Evolutionary conservation across 2,888 invertebrate species (phyloP).

Genomic region (Muscina levida): DNA sequence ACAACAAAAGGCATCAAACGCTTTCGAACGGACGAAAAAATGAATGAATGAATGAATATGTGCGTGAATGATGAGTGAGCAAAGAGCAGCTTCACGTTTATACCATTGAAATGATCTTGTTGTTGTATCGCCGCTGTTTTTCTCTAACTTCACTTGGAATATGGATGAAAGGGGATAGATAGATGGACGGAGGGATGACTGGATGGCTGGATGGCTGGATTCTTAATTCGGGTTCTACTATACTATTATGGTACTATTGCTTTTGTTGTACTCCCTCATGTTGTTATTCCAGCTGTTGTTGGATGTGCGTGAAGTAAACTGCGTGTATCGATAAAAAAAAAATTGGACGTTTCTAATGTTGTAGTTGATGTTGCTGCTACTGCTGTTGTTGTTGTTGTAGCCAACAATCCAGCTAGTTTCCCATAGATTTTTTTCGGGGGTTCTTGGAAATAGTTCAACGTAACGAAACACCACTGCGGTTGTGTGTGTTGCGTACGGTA

Average conservation of each 20-base stretch:
- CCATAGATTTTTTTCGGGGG: constrained; percentile 58
- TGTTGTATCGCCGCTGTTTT: too few species aligned
- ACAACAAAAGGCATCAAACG: too few species aligned
- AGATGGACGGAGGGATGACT: background rate
- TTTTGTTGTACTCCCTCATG: too few species aligned
- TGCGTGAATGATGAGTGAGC: too few species aligned
- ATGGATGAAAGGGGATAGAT: background rate
- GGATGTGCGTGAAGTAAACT: constrained; percentile 47
- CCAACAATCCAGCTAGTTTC: constrained; percentile 20
- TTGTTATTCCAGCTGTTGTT: too few species aligned
- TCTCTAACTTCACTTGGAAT: too few species aligned
- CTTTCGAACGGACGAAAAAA: too few species aligned
- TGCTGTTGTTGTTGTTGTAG: constrained; percentile 9
- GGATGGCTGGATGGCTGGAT: constrained; percentile 36
- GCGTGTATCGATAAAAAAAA: constrained; percentile 66
- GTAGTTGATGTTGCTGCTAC: constrained; percentile 9
- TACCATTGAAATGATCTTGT: too few species aligned
- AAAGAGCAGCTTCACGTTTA: too few species aligned
- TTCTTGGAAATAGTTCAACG: constrained; percentile 77
- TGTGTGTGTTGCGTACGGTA: constrained; percentile 75
- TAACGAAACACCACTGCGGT: constrained; percentile 74
- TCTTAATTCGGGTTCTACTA: constrained; percentile 64
- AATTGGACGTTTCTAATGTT: constrained; percentile 55
- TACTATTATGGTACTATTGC: constrained; percentile 53
- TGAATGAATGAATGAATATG: too few species aligned